phyloP scores from a whole-genome alignment of 2,113 vertebrate genomes.

The Nesogale talazaci region DNA sequence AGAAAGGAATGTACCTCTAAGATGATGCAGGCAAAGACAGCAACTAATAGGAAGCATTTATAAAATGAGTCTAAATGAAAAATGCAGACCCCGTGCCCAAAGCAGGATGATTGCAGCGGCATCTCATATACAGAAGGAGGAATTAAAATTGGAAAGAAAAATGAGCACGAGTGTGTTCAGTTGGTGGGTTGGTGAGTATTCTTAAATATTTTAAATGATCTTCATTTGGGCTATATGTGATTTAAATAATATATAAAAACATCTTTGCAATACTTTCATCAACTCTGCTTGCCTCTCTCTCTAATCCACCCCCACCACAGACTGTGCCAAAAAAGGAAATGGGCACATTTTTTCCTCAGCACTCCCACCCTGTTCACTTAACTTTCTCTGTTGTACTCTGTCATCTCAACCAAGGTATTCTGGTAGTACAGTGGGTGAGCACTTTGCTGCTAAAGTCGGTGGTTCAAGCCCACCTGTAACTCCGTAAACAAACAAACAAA shows the following conservation, averaged over 20 bases:
- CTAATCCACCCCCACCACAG: neutral
- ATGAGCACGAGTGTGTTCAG: neutral
- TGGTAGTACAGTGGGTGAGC: neutral
- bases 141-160: slow-evolving; percentile 35
- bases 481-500: neutral
- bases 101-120: neutral
- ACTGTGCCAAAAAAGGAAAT: neutral
- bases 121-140: neutral
- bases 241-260: slow-evolving; percentile 45
- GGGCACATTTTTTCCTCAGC: neutral
- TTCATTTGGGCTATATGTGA: neutral
- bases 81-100: neutral
- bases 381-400: neutral
- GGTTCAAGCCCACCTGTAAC: neutral
- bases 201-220: slow-evolving; percentile 21
- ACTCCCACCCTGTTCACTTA: neutral
- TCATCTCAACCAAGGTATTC: neutral
- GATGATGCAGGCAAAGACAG: neutral
- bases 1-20: neutral
- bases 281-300: neutral
- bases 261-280: neutral
- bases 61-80: neutral
- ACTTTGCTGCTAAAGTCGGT: neutral
- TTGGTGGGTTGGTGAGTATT: neutral
- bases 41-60: neutral